Percentiles rank a stretch among this genome's conserved stretches.
Conservation (phyloP, 2,797 vertebrate species). For the Steatocranus sp. region DNA sequence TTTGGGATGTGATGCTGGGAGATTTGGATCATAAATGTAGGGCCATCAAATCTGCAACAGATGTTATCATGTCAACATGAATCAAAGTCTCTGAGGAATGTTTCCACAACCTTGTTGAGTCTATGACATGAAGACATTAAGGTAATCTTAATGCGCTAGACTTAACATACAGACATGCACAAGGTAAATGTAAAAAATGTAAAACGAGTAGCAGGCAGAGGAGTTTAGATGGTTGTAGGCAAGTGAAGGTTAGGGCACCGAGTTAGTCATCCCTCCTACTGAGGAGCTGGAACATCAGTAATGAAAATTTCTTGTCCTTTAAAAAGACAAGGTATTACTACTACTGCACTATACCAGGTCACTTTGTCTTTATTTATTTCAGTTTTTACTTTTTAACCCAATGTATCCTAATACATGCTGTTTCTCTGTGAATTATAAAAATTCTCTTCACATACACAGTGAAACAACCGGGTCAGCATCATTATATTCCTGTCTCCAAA, state of each 20-base stretch:
- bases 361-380: neutral
- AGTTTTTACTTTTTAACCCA: neutral
- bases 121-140: neutral
- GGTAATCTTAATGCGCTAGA: neutral
- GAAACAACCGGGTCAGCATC: neutral
- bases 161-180: neutral
- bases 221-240: neutral
- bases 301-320: neutral
- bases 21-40: neutral
- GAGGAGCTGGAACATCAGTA: neutral
- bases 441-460: neutral
- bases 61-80: neutral
- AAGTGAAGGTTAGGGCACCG: neutral
- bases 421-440: neutral
- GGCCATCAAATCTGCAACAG: neutral
- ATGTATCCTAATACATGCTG: neutral
- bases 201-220: neutral
- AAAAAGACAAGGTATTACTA: neutral
- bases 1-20: neutral
- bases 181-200: neutral
- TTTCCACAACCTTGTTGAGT: neutral
- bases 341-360: neutral
- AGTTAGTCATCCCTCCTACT: slow-evolving; percentile 12
- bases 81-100: neutral
- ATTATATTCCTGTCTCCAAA: neutral